Evolutionary conservation across 2,113 vertebrate genomes (phyloP).

Genomic region (Seriola dumerili): DNA sequence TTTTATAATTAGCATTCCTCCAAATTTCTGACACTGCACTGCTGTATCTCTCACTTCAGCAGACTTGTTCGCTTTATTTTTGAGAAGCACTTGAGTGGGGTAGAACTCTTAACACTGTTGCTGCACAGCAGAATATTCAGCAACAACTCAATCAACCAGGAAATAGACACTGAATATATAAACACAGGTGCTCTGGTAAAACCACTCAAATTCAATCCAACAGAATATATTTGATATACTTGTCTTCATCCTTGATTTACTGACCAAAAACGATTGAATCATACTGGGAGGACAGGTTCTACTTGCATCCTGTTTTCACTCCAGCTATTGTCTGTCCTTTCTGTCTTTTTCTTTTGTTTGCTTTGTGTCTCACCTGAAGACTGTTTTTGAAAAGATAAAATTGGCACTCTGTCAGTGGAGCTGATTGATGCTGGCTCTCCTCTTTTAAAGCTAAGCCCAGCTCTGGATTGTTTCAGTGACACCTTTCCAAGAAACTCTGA

Average conservation of each 20-base stretch:
- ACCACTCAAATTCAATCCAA: background rate
- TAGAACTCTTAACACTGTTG: background rate
- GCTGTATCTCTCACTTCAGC: background rate
- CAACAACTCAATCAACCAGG: constrained; percentile 11
- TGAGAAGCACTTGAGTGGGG: background rate
- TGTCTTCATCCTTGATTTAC: background rate
- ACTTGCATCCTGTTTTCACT: background rate
- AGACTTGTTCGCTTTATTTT: background rate
- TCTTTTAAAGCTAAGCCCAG: background rate
- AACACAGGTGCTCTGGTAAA: constrained; percentile 4
- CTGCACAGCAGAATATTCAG: constrained; percentile 5
- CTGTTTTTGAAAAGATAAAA: background rate
- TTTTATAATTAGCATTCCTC: constrained; percentile 3
- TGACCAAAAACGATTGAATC: background rate
- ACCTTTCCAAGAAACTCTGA: background rate
- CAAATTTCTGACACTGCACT: background rate
- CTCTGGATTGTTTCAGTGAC: constrained; percentile 5
- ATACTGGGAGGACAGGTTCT: background rate
- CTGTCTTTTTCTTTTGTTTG: constrained; percentile 6
- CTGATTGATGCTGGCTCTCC: background rate
- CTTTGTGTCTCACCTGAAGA: constrained; percentile 1
- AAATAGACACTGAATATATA: background rate
- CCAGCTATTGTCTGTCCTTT: background rate
- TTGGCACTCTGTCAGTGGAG: constrained; percentile 5
- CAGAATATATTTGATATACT: background rate